Percentiles rank a stretch among this genome's conserved stretches.
Conservation (phyloP, 2,888 invertebrate genomes). For the Polyommatus icarus region DNA sequence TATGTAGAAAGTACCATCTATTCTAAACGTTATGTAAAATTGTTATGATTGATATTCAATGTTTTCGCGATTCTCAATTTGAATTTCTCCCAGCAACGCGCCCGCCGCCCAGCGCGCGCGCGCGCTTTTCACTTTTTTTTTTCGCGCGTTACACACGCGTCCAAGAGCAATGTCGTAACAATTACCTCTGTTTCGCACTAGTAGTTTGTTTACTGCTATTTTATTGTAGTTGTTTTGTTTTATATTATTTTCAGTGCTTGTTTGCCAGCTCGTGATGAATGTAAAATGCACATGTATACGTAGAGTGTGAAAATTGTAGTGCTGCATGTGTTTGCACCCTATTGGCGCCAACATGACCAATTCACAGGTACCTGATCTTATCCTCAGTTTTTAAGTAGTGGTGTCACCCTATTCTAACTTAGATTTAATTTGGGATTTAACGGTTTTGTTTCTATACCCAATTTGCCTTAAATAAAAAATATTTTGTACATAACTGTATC, state of each 20-base stretch:
- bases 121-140: conserved; percentile 75
- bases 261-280: conserved; percentile 70
- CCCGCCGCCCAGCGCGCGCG: conserved; percentile 45
- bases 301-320: conserved; percentile 72
- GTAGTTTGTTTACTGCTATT: conserved; percentile 45
- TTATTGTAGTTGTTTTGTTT: conserved; percentile 63
- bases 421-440: neutral
- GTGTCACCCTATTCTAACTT: conserved; percentile 6
- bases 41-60: conserved; percentile 50
- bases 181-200: conserved; percentile 49
- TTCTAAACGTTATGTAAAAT: conserved; percentile 33
- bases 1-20: conserved; percentile 34
- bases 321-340: conserved; percentile 76
- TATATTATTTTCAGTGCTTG: conserved; percentile 72
- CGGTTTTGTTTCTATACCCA: neutral
- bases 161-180: conserved; percentile 53
- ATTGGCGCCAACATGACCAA: conserved; percentile 79
- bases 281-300: conserved; percentile 71
- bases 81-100: conserved; percentile 65
- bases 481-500: neutral
- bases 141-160: conserved; percentile 67
- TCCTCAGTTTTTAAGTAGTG: conserved; percentile 23
- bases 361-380: conserved; percentile 78
- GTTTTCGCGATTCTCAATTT: conserved; percentile 55
- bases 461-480: neutral